Evolutionary conservation across 1,140 invertebrate genomes (phyloP), one percentile per base, ranked within the genome.

Genomic region (Drosophila tsacasi): DNA sequence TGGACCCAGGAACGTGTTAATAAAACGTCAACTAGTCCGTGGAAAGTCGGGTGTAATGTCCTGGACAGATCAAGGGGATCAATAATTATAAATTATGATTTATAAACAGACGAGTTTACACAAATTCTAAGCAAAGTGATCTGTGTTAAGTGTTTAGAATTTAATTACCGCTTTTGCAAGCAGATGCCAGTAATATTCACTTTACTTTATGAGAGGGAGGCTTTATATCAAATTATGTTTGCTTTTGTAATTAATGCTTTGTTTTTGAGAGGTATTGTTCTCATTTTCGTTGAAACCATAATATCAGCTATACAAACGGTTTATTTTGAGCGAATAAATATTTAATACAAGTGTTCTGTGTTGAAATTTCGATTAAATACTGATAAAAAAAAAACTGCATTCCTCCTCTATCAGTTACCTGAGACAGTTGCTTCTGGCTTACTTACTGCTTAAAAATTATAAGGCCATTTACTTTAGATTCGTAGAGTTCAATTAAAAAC

Each of bases 1-100:
- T 68, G 67, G 67, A 68, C 49, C 37, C 47, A n/a, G 64, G 10
- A 49, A 65, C 67, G 50, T 49, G 79, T 47, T 62, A 57, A 64
- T 49, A 62, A 60, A 46, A 63, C n/a, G 30, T 30, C 55, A 35
- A 23, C 52, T 57, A 50, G 21, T 32, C 35, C 19, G n/a, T 37
- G 30, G 23, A 46, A 46, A 66, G 54, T 40, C 37, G 50, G 21
- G 32, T 42, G n/a, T 40, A 30, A 30, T 32, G 37, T 60, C 62
- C 54, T 57, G 21, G 1, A 17, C 19, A 17, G 19, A 55, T 35
- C 7, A 54, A 35, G 30, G 19, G 32, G 21, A 23, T 57, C 54
- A 23, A 57, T 39, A 57, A 55, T 55, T 55, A 55, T 5, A 10
- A 23, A 39, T 39, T 57, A 12, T 39, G 25, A 25, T 57, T 57